Base-by-base conservation (phyloP, 2,113 vertebrate species). In the Takifugu bimaculatus region DNA sequence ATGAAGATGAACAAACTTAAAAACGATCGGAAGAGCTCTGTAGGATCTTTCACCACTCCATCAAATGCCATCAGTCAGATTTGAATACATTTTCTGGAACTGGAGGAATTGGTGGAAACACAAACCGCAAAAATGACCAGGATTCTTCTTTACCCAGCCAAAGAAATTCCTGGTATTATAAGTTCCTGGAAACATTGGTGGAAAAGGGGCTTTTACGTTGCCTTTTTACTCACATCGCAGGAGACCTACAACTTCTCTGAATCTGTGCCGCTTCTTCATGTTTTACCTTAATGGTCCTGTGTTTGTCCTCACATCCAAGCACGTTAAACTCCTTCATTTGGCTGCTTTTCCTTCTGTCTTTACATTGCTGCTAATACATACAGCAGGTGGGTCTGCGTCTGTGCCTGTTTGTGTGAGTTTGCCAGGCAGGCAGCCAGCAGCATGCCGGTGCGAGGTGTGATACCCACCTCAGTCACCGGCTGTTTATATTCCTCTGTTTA, bases 401-500 rank as follows among this genome's bases (percentile, higher is more conserved):
- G 60, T 54, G 28, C 69, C 54, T 78, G 52, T 61, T 26, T 66
- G 26, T 63, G 57, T 29, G 52, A 50, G 58, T 64, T 70, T 69
- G 74, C 75, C 73, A 85, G 78, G 82, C 75, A 83, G 70, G 50
- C 70, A 75, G 81, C 83, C 80, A 88, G 76, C 51, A 50, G 58
- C 74, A 75, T 80, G 74, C 67, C 73, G 77, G 82, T 75, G 75
- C 77, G 82, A 86, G 80, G 75, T 75, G 79, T 74, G 68, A 70
- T 76, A 73, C 74, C 68, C 72, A 83, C 52, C 71, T 74, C 84
- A 86, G 78, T 80, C 79, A 74, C 71, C 85, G 80, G 63, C 68
- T 84, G 87, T 88, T 88, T 87, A 80, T 85, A 84, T 76, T 79
- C 77, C 72, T 79, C 80, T 79, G 78, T 85, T 87, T 83, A 88